Percentiles rank a stretch among this genome's conserved stretches.
These are phyloP conservation scores for Monarcha castaneiventris DNA, from an alignment of 2,113 vertebrate genomes.

Conservation along the genomic window DNA sequence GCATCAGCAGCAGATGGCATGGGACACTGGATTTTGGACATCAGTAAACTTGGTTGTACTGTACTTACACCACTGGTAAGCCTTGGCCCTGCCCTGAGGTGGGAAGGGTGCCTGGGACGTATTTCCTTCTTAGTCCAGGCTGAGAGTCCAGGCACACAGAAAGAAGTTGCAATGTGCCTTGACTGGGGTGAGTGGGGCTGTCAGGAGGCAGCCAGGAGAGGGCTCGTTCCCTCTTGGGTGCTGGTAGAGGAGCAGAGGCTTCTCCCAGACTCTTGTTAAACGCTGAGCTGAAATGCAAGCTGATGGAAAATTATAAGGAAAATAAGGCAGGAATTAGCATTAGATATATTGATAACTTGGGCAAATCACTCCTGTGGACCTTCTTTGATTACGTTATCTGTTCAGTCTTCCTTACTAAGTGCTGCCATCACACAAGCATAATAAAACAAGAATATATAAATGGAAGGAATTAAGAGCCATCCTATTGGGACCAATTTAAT, in stretches of 20 bases:
- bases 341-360: conserved; percentile 31
- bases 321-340: not conserved
- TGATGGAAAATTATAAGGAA: not conserved
- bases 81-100: not conserved
- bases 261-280: not conserved
- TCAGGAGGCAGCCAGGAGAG: conserved; percentile 16
- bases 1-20: fast-evolving
- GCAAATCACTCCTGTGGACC: conserved; percentile 28
- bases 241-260: not conserved
- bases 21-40: not conserved
- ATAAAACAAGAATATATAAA: conserved; percentile 59
- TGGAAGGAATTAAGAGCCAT: conserved; percentile 57
- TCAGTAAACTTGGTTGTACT: not conserved
- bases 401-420: not conserved
- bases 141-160: conserved; percentile 8
- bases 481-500: conserved; percentile 67
- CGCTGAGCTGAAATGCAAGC: not conserved
- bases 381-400: conserved; percentile 20
- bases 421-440: conserved; percentile 33
- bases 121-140: conserved; percentile 46
- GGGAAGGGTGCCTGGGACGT: not conserved
- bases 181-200: conserved; percentile 18
- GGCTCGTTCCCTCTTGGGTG: not conserved
- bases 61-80: not conserved
- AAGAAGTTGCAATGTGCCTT: not conserved